Base-by-base conservation (phyloP, 2,797 vertebrate genomes). In the Hephaestus fuliginosus region DNA sequence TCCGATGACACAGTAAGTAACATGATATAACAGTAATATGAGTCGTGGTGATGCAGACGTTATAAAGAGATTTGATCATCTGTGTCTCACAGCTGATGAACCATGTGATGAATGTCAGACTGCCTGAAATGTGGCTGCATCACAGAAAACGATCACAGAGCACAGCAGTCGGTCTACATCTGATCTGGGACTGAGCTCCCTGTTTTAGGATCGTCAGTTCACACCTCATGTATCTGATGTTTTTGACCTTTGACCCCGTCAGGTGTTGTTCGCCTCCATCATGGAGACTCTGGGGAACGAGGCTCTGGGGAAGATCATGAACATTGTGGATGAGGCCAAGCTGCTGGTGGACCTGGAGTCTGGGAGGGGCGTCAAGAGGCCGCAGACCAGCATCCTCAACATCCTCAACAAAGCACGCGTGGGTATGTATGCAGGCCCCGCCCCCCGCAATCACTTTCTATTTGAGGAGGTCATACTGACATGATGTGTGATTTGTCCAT, bases 211-310 rank as follows among this genome's bases (percentile, higher is more conserved):
- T 25, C 25, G 25, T 25, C 25, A 2, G 25, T 25, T 25, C 25
- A 25, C 25, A 25, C 43, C 43, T 43, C 43, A 43, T 13, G 43
- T 5, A 6, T 55, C 52, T 15, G 53, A 56, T 28, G 44, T 33
- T 3, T 44, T 2, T 71, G 49, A 55, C 70, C 64, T 62, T 2
- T 74, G 41, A 51, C 60, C 43, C 1, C 49, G 4, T 43, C 63
- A 96, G 95, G 85, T 91, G 46, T 80, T 64, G 76, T 96, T 96
- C 52, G 93, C 94, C 0, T 86, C 91, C 3, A 9, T 94, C 67
- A 95, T 96, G 95, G 95, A 95, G 81, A 92, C 92, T 3, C 84
- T 96, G 82, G 94, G 94, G 0, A 95, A 94, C 20, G 95, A 95
- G 70, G 95, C 95, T 70, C 70, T 96, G 81, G 95, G 94, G 14